Base-by-base conservation (phyloP, 1,140 invertebrate species). In the Heliothis virescens region DNA sequence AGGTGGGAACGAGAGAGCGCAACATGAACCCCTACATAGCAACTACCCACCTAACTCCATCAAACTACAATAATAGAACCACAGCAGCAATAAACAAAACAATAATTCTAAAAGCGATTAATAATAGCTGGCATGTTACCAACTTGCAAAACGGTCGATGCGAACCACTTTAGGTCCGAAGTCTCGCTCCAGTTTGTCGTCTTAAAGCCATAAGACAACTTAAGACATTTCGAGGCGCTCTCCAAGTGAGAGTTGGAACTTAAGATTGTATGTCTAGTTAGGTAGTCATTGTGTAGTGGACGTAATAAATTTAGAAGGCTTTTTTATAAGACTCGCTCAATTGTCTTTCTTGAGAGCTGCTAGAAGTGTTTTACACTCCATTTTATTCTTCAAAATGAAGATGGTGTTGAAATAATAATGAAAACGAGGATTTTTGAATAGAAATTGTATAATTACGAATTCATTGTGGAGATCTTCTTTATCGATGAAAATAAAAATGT, bases 181-280 rank as follows among this genome's bases (percentile, higher is more conserved):
- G 79, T 72, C 69, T 60, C 81, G 80, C 78, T 74, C 71, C 72
- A 83, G 83, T 84, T 86, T 85, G 81, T 79, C 57, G 76, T 75
- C 73, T 82, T 79, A 81, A 85, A 82, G 75, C 82, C 81, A 82
- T 85, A 83, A 80, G 84, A 80, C 86, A 85, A 82, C 80, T 87
- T 84, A 82, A 85, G 75, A 83, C 80, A 67, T 82, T 85, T 80
- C 41, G 26, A 75, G n/a, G 41, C 55, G 55, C 59, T 50, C 72
- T 60, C 72, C 29, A 34, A 55, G 41, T 62, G 72, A 75, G 55
- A 47, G 72, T 47, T 72, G n/a, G 29, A 52, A 72, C 57, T 75
- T 75, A 75, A 75, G 72, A 75, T 59, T 47, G 16, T 53, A 26
- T 29, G 63, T 53, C 48, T 71, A 71, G 67, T 71, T 71, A 71